Conservation (phyloP, 1,140 invertebrate genomes). For the Hyles euphorbiae region DNA sequence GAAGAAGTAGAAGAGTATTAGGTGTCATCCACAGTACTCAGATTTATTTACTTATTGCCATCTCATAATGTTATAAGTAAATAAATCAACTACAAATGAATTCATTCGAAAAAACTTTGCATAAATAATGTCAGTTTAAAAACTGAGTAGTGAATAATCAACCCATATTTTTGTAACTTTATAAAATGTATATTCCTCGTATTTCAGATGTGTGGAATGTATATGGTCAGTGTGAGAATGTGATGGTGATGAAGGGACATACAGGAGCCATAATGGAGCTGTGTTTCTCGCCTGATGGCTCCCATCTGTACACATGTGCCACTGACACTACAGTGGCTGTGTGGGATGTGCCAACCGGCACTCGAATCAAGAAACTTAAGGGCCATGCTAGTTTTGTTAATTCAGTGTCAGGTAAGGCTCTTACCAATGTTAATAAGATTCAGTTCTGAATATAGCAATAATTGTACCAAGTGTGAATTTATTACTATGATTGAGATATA, state of each 20-base stretch:
- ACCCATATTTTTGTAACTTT: no score
- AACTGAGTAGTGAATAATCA: no score
- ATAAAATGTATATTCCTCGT: constrained; percentile 2
- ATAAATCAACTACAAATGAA: no score
- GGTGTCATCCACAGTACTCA: no score
- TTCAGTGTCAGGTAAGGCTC: constrained; percentile 78
- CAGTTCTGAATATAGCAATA: constrained; percentile 3
- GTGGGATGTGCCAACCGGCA: constrained; percentile 94
- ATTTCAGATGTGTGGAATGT: constrained; percentile 96
- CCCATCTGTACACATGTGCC: constrained; percentile 91
- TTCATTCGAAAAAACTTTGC: no score
- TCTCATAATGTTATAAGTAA: no score
- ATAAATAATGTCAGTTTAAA: no score
- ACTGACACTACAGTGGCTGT: constrained; percentile 97
- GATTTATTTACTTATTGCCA: no score
- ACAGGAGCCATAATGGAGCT: constrained; percentile 98
- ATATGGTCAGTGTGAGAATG: constrained; percentile 98
- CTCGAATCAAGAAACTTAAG: constrained; percentile 93
- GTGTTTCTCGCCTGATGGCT: constrained; percentile 96
- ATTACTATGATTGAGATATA: no score
- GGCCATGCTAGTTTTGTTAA: constrained; percentile 95
- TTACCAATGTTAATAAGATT: constrained; percentile 2
- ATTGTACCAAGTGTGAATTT: no score
- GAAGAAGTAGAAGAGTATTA: no score
- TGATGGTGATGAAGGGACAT: constrained; percentile 94